Evolutionary conservation across 2,888 invertebrate species (phyloP).

Genomic region (Cataglyphis albicans): DNA sequence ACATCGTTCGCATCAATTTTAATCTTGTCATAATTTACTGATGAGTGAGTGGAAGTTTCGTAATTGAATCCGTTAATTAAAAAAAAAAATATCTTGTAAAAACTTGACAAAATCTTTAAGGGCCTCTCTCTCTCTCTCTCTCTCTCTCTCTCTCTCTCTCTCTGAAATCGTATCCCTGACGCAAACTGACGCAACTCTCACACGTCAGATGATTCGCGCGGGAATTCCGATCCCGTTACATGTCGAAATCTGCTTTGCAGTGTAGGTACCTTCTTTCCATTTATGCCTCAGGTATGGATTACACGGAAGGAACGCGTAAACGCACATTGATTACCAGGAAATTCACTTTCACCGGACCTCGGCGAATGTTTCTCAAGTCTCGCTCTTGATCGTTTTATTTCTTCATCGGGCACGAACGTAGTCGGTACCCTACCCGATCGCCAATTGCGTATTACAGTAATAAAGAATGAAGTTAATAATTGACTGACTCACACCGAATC

Average conservation of each 20-base stretch:
- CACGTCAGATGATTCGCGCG: slow-evolving; percentile 50
- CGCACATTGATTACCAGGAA: slow-evolving; percentile 82
- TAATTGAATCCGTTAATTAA: background rate
- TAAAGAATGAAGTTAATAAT: slow-evolving; percentile 17
- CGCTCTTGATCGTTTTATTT: slow-evolving; percentile 51
- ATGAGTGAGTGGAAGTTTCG: background rate
- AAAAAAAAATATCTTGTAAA: background rate
- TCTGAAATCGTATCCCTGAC: slow-evolving; percentile 18
- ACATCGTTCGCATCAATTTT: background rate
- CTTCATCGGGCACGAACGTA: slow-evolving; percentile 40
- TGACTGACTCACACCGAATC: background rate
- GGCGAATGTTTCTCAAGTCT: slow-evolving; percentile 65
- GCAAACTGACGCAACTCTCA: slow-evolving; percentile 39
- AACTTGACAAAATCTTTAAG: slow-evolving; percentile 13
- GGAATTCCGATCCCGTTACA: slow-evolving; percentile 71
- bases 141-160: background rate
- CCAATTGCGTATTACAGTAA: slow-evolving; percentile 8
- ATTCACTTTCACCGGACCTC: slow-evolving; percentile 84
- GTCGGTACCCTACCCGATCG: background rate
- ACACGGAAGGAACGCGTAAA: slow-evolving; percentile 72
- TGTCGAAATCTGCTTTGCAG: slow-evolving; percentile 37
- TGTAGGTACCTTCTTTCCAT: slow-evolving; percentile 14
- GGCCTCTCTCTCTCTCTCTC: background rate
- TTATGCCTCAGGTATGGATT: slow-evolving; percentile 52
- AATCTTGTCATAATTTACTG: background rate